These are phyloP conservation scores for Gymnoscopelus braueri DNA, from an alignment of 2,797 vertebrate genomes.

Conservation along the genomic window DNA sequence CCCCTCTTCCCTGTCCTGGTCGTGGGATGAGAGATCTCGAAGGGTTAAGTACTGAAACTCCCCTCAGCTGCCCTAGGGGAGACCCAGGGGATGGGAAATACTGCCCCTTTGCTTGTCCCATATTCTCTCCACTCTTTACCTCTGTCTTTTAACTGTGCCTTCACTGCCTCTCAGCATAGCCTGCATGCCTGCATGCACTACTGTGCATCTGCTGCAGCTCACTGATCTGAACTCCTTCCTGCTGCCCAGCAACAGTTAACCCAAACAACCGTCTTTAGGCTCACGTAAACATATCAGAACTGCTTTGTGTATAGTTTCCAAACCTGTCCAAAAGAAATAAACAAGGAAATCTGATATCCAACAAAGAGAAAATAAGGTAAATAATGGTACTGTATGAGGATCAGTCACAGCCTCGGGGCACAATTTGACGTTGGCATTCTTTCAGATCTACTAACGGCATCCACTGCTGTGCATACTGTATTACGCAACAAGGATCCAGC, in stretches of 20 bases:
- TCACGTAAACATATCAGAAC: slow-evolving; percentile 21
- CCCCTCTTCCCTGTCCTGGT: slow-evolving; percentile 98
- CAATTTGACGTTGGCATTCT: slow-evolving; percentile 26
- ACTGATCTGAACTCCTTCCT: slow-evolving; percentile 40
- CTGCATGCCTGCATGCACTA: slow-evolving; percentile 72
- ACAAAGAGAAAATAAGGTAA: slow-evolving; percentile 13
- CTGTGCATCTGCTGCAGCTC: slow-evolving; percentile 63
- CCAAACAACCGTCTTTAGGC: slow-evolving; percentile 6
- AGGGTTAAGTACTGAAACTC: slow-evolving; percentile 97
- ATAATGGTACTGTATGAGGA: slow-evolving; percentile 16
- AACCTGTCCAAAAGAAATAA: slow-evolving; percentile 24
- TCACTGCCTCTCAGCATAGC: slow-evolving; percentile 69
- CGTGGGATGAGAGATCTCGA: slow-evolving; percentile 94
- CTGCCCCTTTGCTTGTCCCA: slow-evolving; percentile 68
- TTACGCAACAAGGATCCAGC: slow-evolving; percentile 13
- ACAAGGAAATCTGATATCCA: slow-evolving; percentile 18
- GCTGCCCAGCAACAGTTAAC: slow-evolving; percentile 22
- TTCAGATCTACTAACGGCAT: slow-evolving; percentile 71
- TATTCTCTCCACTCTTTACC: slow-evolving; percentile 62
- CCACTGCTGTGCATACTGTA: slow-evolving; percentile 34
- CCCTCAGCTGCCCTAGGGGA: slow-evolving; percentile 55
- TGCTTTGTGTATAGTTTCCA: slow-evolving; percentile 11
- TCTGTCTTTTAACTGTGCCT: slow-evolving; percentile 53
- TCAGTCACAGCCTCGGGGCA: slow-evolving; percentile 1
- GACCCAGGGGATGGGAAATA: slow-evolving; percentile 43